Conservation (phyloP, 2,797 vertebrate species). For the Triplophysa yarkandensis region DNA sequence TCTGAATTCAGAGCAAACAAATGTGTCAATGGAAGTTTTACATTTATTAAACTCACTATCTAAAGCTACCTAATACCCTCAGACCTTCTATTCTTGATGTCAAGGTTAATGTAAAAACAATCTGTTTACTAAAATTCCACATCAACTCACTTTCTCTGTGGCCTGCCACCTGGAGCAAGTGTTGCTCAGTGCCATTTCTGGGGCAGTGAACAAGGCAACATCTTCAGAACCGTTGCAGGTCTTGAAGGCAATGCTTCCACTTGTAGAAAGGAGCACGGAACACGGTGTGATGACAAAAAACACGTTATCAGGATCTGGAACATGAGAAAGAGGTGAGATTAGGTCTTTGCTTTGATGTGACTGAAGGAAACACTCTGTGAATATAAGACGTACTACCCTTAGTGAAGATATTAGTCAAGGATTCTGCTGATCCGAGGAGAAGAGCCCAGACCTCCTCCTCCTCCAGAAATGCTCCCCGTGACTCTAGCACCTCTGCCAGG, state of each 20-base stretch:
- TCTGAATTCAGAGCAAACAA: slow-evolving; percentile 68
- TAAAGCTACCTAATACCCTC: background rate
- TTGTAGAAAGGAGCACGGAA: slow-evolving; percentile 81
- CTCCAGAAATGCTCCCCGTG: slow-evolving; percentile 81
- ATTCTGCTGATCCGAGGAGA: slow-evolving; percentile 74
- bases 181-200: slow-evolving; percentile 75
- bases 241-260: slow-evolving; percentile 83
- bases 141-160: slow-evolving; percentile 71
- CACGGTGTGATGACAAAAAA: slow-evolving; percentile 82
- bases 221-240: slow-evolving; percentile 74
- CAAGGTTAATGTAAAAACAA: background rate
- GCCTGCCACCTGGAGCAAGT: slow-evolving; percentile 57
- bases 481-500: slow-evolving; percentile 85
- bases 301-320: slow-evolving; percentile 69
- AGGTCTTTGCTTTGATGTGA: background rate
- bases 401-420: slow-evolving; percentile 77
- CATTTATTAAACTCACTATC: background rate
- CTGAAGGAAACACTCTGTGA: background rate
- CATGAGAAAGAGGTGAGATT: background rate
- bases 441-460: slow-evolving; percentile 90
- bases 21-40: background rate
- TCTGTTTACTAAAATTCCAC: background rate
- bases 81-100: background rate
- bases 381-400: slow-evolving; percentile 69
- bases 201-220: slow-evolving; percentile 80